Evolutionary conservation across 1,140 invertebrate species (phyloP).

Genomic region (Metopolophium dirhodum): DNA sequence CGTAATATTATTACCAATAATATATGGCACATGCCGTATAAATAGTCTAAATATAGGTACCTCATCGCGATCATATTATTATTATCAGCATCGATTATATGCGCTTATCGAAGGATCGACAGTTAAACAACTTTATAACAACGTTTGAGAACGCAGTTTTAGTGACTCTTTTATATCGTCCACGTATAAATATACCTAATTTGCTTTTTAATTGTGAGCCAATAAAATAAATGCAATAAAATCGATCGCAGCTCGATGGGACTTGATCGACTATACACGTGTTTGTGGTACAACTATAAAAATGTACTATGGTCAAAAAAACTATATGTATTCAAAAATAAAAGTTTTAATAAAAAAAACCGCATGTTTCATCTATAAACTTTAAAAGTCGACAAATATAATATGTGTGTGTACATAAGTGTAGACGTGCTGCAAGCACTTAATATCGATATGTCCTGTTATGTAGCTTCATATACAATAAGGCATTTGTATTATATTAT

Average conservation of each 20-base stretch:
- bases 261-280: neutral
- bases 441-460: neutral
- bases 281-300: neutral
- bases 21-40: neutral
- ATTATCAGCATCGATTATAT: neutral
- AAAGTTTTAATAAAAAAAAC: neutral
- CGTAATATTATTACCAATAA: neutral
- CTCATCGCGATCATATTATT: neutral
- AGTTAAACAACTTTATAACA: neutral
- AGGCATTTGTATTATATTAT: neutral
- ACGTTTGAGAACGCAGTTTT: neutral
- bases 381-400: neutral
- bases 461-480: neutral
- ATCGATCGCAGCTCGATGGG: neutral
- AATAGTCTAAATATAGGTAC: neutral
- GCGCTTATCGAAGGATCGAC: neutral
- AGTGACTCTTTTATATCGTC: neutral
- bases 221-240: slow-evolving; percentile 14
- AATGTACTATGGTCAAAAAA: neutral
- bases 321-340: neutral
- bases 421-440: too few relatives aligned
- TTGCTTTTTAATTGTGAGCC: neutral
- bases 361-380: neutral
- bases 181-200: neutral
- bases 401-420: neutral